These are phyloP conservation scores for Polymixis lichenea DNA, from an alignment of 2,888 invertebrate species.

Conservation along the genomic window DNA sequence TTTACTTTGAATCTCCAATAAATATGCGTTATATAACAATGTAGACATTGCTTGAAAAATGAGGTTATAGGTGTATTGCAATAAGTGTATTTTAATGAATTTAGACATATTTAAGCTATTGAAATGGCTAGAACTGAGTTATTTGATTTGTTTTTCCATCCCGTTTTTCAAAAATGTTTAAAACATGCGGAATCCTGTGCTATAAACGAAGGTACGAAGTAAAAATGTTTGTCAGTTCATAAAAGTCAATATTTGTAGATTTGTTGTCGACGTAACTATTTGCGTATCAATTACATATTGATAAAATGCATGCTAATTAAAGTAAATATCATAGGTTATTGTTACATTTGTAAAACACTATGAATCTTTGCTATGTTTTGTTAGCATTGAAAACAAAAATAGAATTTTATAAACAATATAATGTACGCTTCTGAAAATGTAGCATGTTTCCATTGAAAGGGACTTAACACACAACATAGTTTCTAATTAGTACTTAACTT, in stretches of 20 bases:
- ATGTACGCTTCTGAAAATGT: not conserved
- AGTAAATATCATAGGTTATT: conserved; percentile 4
- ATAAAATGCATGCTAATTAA: not conserved
- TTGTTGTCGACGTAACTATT: conserved; percentile 49
- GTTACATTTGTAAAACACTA: not conserved
- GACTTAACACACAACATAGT: not conserved
- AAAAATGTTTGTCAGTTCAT: conserved; percentile 30
- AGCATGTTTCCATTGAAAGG: not conserved
- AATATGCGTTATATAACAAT: conserved; percentile 65
- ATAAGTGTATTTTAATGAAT: conserved; percentile 80
- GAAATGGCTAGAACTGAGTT: conserved; percentile 89
- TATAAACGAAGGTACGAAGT: conserved; percentile 81
- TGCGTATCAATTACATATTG: conserved; percentile 19
- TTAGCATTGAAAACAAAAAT: not conserved
- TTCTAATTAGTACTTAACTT: not conserved
- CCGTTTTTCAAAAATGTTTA: conserved; percentile 90
- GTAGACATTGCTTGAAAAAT: conserved; percentile 76
- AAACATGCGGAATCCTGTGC: conserved; percentile 86
- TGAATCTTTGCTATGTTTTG: not conserved
- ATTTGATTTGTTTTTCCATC: conserved; percentile 90
- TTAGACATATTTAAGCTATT: conserved; percentile 74
- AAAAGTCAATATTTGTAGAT: conserved; percentile 52
- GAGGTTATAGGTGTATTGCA: conserved; percentile 85
- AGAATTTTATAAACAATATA: conserved; percentile 13
- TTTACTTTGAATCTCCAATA: conserved; percentile 60